Base-by-base conservation (phyloP, 2,888 invertebrate species). In the Chrysina gloriosa region DNA sequence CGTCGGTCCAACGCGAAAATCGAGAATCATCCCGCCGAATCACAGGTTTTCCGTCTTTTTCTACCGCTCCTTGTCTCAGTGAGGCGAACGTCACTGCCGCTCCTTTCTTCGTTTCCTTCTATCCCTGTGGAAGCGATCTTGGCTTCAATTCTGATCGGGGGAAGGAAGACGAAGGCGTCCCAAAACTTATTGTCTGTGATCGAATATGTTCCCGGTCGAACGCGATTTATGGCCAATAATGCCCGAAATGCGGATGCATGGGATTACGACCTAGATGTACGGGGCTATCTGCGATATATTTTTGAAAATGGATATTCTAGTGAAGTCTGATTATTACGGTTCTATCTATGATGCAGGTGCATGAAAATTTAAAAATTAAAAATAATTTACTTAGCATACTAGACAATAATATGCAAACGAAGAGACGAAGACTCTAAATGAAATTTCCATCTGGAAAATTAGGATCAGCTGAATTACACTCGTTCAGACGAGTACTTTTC, bases 181-280 rank as follows among this genome's bases (percentile, higher is more conserved):
- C 21, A 19, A 11, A 19, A 45, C 45, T 45, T 45, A 45, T 45
- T 45, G 45, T 16, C 45, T 45, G 45, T 21, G 45, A 45, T 45
- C 19, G 21, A 45, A 45, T 45, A 21, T 45, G 45, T 45, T 21
- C 45, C 16, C 21, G 45, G 45, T 21, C 45, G 19, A 45, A 45
- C 19, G 16, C 45, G 45, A 45, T 45, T 45, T 45, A 45, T 45
- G 45, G 19, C 45, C 21, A 45, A 45, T 45, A 45, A 19, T 4
- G 16, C 19, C 9, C 19, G 21, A 45, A 45, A 45, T 45, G 21
- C 16, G 45, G 19, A 7, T 21, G 45, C 19, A n/a, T 9, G 45
- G 21, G 45, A 45, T 45, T 45, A 45, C 21, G 45, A 16, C 45
- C 9, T 45, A 45, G 45, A 45, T 45, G 21, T 45, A 2, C 11